Evolutionary conservation across 92 coral and sea anemone species (phyloP).

Genomic region (Parazoanthus swiftii): DNA sequence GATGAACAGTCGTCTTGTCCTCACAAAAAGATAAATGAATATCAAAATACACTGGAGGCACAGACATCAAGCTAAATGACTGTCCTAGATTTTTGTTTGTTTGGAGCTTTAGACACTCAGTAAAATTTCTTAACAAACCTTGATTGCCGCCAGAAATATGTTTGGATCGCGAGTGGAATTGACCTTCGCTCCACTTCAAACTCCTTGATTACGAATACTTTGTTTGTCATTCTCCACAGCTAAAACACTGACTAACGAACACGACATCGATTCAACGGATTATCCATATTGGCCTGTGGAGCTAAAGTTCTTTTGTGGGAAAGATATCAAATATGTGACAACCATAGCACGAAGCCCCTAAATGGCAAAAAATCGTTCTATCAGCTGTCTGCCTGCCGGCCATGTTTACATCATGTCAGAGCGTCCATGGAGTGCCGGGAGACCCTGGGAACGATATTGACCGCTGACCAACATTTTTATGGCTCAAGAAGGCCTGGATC

Average conservation of each 20-base stretch:
- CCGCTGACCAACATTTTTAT: background rate
- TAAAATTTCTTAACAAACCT: conserved; percentile 59
- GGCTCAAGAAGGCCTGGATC: conserved; percentile 19
- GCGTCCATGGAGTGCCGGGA: background rate
- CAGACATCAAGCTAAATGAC: background rate
- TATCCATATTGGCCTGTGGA: background rate
- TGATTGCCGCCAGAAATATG: conserved; percentile 98
- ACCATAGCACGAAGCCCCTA: background rate
- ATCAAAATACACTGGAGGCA: background rate
- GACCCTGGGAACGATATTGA: background rate
- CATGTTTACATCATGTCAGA: conserved; percentile 31
- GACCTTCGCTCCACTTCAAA: conserved; percentile 92
- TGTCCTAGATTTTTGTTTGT: background rate
- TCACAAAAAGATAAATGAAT: background rate
- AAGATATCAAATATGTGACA: background rate
- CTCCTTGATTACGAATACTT: conserved; percentile 76
- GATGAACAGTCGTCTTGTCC: background rate
- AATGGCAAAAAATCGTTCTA: conserved; percentile 1
- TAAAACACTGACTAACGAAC: background rate
- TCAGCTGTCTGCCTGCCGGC: conserved; percentile 43
- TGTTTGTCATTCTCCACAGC: conserved; percentile 57
- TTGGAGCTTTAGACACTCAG: background rate
- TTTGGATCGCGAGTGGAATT: conserved; percentile 94
- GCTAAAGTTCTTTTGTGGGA: background rate
- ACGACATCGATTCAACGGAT: background rate